phyloP scores from a whole-genome alignment of 2,797 vertebrate species.

The Psittacula derbiana region DNA sequence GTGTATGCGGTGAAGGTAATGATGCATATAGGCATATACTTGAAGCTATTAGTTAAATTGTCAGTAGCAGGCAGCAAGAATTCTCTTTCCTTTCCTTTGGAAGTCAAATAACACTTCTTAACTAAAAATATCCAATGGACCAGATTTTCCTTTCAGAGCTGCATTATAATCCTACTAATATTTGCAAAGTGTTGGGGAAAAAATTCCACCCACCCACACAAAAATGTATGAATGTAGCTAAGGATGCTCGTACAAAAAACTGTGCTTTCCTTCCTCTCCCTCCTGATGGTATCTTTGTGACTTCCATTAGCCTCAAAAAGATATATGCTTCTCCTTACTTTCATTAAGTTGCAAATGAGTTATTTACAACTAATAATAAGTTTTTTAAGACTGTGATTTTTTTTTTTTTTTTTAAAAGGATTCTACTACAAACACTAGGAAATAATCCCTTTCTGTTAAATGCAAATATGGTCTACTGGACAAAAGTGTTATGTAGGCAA shows the following conservation, averaged over 20 bases:
- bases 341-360: background rate
- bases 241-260: background rate
- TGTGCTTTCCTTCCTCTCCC: background rate
- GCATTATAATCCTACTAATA: background rate
- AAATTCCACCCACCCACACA: background rate
- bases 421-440: background rate
- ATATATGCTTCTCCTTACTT: background rate
- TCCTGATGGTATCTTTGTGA: background rate
- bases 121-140: background rate
- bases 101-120: background rate
- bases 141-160: background rate
- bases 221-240: background rate
- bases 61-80: background rate
- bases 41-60: background rate
- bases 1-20: background rate
- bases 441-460: background rate
- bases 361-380: background rate
- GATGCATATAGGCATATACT: background rate
- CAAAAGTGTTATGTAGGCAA: background rate
- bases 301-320: background rate
- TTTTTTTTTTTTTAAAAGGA: background rate
- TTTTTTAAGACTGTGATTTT: fast-evolving
- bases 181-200: background rate
- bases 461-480: background rate
- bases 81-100: background rate